A percentile compares a stretch with the other conserved stretches of the same genome.
Conservation (phyloP, 2,888 invertebrate genomes). For the Caenorhabditis uteleia region DNA sequence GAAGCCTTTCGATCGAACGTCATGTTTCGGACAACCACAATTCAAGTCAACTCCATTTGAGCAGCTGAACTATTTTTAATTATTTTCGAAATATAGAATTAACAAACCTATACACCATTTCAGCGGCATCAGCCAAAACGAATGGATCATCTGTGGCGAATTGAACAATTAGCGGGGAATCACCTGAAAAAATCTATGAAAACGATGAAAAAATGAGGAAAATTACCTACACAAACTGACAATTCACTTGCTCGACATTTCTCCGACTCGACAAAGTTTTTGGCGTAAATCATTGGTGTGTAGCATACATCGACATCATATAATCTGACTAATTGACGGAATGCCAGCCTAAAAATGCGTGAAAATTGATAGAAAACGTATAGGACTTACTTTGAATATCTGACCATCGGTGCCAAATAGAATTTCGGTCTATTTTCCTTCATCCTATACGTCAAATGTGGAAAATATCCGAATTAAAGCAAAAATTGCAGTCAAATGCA, state of each 20-base stretch:
- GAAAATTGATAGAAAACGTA: not conserved
- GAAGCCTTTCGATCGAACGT: constrained; percentile 56
- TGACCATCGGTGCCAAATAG: constrained; percentile 86
- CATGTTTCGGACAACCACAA: constrained; percentile 91
- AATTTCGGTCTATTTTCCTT: constrained; percentile 52
- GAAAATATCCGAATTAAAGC: not conserved
- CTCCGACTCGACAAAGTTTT: constrained; percentile 84
- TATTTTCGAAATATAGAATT: not conserved
- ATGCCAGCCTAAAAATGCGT: constrained; percentile 76
- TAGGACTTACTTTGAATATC: constrained; percentile 81
- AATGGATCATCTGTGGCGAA: constrained; percentile 87
- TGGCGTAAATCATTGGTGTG: constrained; percentile 95
- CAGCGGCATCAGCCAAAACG: constrained; percentile 85
- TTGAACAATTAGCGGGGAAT: constrained; percentile 87
- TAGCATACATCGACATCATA: constrained; percentile 88
- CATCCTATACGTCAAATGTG: not conserved
- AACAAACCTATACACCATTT: constrained; percentile 81
- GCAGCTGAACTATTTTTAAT: constrained; percentile 73
- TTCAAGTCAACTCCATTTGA: constrained; percentile 92
- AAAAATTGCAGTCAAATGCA: no score
- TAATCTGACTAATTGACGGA: constrained; percentile 79
- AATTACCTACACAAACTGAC: constrained; percentile 70
- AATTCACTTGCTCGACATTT: constrained; percentile 79
- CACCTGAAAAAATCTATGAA: constrained; percentile 73
- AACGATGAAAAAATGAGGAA: not conserved